A percentile compares a stretch with the other conserved stretches of the same genome.
Evolutionary conservation across 2,797 vertebrate genomes (phyloP).

Genomic region (Rhynchotus rufescens): DNA sequence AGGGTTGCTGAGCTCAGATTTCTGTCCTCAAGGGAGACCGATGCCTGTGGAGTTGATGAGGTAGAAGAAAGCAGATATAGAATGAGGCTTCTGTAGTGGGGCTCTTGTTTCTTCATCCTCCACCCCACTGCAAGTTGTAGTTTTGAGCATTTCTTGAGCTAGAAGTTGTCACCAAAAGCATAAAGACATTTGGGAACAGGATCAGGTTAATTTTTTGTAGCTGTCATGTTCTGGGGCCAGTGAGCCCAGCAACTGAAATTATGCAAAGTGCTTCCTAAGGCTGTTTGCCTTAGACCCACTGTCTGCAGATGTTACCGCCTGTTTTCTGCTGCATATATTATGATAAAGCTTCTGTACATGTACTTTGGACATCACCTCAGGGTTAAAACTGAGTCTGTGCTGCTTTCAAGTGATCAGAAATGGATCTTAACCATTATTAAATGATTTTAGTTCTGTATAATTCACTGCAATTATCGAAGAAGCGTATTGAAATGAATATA

Average conservation of each 20-base stretch:
- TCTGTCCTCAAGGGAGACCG: background rate
- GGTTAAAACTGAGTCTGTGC: background rate
- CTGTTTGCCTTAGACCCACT: background rate
- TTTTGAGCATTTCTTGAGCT: background rate
- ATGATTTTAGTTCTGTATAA: background rate
- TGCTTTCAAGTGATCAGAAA: background rate
- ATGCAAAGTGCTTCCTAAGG: background rate
- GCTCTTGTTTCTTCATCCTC: background rate
- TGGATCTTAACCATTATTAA: background rate
- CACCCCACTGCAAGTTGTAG: background rate
- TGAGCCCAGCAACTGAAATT: conserved; percentile 23
- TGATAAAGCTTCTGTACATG: background rate
- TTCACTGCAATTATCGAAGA: background rate
- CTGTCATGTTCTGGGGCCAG: background rate
- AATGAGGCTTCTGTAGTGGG: background rate
- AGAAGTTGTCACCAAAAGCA: background rate
- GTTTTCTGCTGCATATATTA: background rate
- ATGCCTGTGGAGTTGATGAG: background rate
- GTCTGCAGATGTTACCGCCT: background rate
- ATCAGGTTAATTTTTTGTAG: background rate
- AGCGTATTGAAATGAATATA: background rate
- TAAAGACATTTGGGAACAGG: too few species aligned
- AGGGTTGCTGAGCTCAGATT: background rate
- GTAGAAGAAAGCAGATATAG: background rate
- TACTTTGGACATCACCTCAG: background rate